Percentiles rank a stretch among this genome's conserved stretches.
Evolutionary conservation across 2,888 invertebrate species (phyloP).

Genomic region (Diadegma fenestrale): DNA sequence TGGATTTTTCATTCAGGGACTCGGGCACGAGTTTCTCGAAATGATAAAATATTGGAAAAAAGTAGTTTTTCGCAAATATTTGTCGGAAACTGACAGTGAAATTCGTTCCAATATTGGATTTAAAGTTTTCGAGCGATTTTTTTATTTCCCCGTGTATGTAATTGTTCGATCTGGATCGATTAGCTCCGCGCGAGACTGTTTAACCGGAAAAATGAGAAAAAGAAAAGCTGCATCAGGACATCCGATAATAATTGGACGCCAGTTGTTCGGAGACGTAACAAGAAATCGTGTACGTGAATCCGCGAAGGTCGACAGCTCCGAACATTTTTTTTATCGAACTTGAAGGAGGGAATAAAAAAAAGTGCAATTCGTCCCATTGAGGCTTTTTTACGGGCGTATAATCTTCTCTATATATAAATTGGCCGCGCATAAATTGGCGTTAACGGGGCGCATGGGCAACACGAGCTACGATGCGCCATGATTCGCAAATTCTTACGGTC

Average conservation of each 20-base stretch:
- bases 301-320: slow-evolving; percentile 25
- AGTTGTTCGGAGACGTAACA: slow-evolving; percentile 39
- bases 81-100: too few relatives aligned
- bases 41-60: neutral
- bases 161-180: slow-evolving; percentile 35
- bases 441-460: slow-evolving; percentile 55
- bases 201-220: slow-evolving; percentile 27
- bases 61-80: neutral
- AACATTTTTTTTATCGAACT: neutral
- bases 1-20: neutral
- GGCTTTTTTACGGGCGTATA: slow-evolving; percentile 54
- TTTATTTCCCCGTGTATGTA: neutral
- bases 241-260: slow-evolving; percentile 55
- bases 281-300: slow-evolving; percentile 33
- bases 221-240: slow-evolving; percentile 27
- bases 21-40: neutral
- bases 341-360: slow-evolving; percentile 21
- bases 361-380: slow-evolving; percentile 55
- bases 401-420: slow-evolving; percentile 63
- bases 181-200: slow-evolving; percentile 43
- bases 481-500: slow-evolving; percentile 60
- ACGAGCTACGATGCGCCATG: slow-evolving; percentile 50
- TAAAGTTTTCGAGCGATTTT: neutral
- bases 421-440: slow-evolving; percentile 52
- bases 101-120: too few relatives aligned